Percentiles rank a stretch among this genome's conserved stretches.
phyloP scores from a whole-genome alignment of 2,888 invertebrate genomes.

The Camponotus fellah region DNA sequence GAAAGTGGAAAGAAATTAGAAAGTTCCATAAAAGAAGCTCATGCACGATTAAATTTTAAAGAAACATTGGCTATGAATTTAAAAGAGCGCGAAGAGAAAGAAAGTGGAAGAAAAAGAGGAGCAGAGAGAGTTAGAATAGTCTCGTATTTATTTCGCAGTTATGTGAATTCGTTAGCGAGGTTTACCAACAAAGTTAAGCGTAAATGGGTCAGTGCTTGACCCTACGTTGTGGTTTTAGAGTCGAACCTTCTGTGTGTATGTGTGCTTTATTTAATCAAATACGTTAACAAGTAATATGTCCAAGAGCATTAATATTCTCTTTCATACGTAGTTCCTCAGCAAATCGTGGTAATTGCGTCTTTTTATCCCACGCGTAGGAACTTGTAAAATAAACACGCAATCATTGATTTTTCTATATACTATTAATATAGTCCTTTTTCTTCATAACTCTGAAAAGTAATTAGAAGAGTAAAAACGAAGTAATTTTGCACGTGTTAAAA shows the following conservation, averaged over 20 bases:
- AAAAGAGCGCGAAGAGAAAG: not conserved
- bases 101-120: not conserved
- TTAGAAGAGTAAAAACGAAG: not conserved
- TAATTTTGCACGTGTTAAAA: not conserved
- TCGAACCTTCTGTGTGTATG: not conserved
- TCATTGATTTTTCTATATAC: slow-evolving; percentile 23
- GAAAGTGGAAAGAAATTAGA: not conserved
- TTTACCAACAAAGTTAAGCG: slow-evolving; percentile 27
- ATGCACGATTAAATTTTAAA: slow-evolving; percentile 17
- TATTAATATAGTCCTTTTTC: slow-evolving; percentile 7
- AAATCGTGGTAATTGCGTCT: not conserved
- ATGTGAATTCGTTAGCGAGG: slow-evolving; percentile 10
- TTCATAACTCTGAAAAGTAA: not conserved
- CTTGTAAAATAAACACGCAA: not conserved
- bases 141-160: slow-evolving; percentile 36
- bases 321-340: not conserved
- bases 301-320: not conserved
- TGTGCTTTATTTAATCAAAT: slow-evolving; percentile 23
- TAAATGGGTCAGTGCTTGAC: slow-evolving; percentile 7
- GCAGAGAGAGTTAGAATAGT: not conserved
- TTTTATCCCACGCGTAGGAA: not conserved
- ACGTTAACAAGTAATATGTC: not conserved
- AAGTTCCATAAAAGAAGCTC: not conserved
- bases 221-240: slow-evolving; percentile 20
- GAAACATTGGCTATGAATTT: slow-evolving; percentile 33